phyloP scores from a whole-genome alignment of 2,797 vertebrate species.

The Chelmon rostratus region DNA sequence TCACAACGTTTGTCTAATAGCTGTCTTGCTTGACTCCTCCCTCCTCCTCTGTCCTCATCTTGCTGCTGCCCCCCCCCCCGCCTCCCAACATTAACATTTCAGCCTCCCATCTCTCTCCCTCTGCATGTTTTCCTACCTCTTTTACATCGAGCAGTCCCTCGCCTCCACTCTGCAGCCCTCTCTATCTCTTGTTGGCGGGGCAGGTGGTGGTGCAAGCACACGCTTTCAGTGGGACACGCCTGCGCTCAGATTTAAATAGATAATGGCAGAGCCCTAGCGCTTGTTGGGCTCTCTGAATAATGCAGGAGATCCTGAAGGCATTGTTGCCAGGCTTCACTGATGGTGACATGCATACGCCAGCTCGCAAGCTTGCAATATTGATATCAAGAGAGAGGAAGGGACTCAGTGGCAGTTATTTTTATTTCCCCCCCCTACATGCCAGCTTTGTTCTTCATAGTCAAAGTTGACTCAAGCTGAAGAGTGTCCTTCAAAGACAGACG shows the following conservation, averaged over 20 bases:
- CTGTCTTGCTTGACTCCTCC: constrained; percentile 45
- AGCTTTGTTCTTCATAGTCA: constrained; percentile 31
- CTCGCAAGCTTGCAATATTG: constrained; percentile 81
- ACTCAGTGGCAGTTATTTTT: constrained; percentile 45
- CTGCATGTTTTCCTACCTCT: constrained; percentile 42
- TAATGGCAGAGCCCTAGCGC: constrained; percentile 78
- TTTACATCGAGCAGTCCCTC: constrained; percentile 54
- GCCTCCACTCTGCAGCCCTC: constrained; percentile 40
- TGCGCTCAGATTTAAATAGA: constrained; percentile 84
- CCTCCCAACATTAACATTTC: constrained; percentile 45
- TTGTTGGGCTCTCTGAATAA: constrained; percentile 83
- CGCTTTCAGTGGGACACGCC: constrained; percentile 77
- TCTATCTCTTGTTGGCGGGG: constrained; percentile 68
- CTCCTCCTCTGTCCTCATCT: constrained; percentile 33
- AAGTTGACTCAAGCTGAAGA: constrained; percentile 26
- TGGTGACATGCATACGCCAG: constrained; percentile 76
- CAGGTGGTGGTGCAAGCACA: constrained; percentile 70
- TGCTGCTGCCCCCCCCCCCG: neutral
- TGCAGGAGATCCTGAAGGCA: constrained; percentile 82
- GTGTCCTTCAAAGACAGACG: neutral
- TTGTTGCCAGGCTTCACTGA: constrained; percentile 80
- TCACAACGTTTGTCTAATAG: constrained; percentile 49
- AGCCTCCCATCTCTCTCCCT: constrained; percentile 29
- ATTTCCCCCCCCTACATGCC: neutral
- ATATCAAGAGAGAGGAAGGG: constrained; percentile 63